Evolutionary conservation across 2,113 vertebrate genomes (phyloP).

Genomic region (human (Homo sapiens)): DNA sequence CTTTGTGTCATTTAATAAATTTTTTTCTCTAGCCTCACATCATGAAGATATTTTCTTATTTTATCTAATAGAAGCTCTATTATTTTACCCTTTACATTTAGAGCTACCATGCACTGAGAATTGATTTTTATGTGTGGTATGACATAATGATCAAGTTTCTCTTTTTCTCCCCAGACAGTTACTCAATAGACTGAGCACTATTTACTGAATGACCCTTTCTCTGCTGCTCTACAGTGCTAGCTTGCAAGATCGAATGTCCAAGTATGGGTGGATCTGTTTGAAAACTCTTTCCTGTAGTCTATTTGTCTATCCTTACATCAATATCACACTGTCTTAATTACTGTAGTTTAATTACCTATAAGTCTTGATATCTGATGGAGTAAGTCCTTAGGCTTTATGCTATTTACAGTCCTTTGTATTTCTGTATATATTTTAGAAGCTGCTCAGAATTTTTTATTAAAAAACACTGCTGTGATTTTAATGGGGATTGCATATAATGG

Average conservation of each 20-base stretch:
- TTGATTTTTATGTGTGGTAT: background rate
- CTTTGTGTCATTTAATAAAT: background rate
- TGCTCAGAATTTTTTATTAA: background rate
- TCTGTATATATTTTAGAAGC: background rate
- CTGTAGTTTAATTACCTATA: background rate
- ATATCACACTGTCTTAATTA: background rate
- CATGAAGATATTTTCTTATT: background rate
- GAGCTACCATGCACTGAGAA: background rate
- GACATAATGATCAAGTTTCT: background rate
- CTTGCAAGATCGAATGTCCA: background rate
- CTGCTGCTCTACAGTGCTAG: background rate
- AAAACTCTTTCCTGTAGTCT: background rate
- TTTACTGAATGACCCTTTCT: background rate
- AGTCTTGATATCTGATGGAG: background rate
- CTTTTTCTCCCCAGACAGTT: background rate
- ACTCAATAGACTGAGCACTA: background rate
- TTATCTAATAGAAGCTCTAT: background rate
- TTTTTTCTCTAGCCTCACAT: background rate
- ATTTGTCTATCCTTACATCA: background rate
- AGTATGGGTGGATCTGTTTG: background rate
- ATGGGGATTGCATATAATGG: background rate
- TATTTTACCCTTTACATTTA: background rate
- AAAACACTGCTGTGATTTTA: background rate
- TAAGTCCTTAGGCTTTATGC: background rate
- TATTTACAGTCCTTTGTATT: background rate